These are phyloP conservation scores for Scytalopus superciliaris DNA, from an alignment of 2,113 vertebrate genomes.

Conservation along the genomic window DNA sequence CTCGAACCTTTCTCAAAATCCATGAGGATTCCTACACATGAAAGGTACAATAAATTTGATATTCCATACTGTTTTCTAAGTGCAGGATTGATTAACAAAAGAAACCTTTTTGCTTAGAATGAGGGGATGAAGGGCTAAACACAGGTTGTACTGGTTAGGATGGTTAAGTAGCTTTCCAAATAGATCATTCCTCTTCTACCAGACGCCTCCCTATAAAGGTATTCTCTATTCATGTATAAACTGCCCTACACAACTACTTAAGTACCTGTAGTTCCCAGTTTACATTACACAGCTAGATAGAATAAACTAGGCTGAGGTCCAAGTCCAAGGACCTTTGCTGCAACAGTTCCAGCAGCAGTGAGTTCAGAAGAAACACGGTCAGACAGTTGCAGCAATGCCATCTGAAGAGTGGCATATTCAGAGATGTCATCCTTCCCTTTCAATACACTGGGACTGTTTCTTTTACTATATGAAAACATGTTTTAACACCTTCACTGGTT, in stretches of 20 bases:
- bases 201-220: background rate
- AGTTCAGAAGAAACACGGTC: background rate
- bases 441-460: accelerated
- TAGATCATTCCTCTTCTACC: background rate
- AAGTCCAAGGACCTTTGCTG: background rate
- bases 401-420: background rate
- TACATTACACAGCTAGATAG: accelerated
- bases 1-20: background rate
- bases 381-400: background rate
- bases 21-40: background rate
- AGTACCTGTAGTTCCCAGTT: background rate
- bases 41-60: background rate
- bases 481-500: background rate
- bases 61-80: background rate
- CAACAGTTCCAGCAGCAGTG: background rate
- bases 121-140: background rate
- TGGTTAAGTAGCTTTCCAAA: background rate
- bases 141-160: accelerated
- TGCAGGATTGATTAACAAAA: background rate
- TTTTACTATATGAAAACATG: background rate
- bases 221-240: background rate
- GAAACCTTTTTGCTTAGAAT: background rate
- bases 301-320: background rate
- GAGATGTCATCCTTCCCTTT: background rate
- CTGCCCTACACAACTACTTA: background rate